Evolutionary conservation across 2,888 invertebrate species (phyloP).

Genomic region (Scaptodrosophila latifasciaeformis): DNA sequence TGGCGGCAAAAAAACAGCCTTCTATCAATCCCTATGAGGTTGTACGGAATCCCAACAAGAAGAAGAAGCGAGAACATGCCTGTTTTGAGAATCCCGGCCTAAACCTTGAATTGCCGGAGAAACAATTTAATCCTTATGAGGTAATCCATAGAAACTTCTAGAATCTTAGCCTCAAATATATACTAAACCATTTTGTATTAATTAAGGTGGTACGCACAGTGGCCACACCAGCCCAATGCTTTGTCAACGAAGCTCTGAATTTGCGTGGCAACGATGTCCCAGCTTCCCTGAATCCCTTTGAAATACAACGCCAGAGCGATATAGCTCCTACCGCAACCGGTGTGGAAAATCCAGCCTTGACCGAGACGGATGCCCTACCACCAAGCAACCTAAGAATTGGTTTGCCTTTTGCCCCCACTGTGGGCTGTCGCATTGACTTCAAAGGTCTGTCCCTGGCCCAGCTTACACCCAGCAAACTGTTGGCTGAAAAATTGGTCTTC

Average conservation of each 20-base stretch:
- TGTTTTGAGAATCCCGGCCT: conserved; percentile 74
- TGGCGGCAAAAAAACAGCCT: conserved; percentile 29
- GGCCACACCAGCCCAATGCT: conserved; percentile 50
- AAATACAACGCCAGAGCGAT: conserved; percentile 63
- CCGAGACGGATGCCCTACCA: conserved; percentile 35
- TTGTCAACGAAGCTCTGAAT: conserved; percentile 72
- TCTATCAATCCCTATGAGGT: conserved; percentile 72
- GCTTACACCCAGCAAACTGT: conserved; percentile 70
- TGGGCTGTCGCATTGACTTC: conserved; percentile 74
- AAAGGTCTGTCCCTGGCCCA: conserved; percentile 60
- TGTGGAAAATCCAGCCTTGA: conserved; percentile 45
- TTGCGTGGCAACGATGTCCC: conserved; percentile 66
- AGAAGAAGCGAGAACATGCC: conserved; percentile 69
- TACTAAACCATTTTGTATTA: neutral
- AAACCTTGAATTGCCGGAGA: conserved; percentile 73
- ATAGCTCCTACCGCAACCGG: conserved; percentile 31
- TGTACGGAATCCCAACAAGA: conserved; percentile 72
- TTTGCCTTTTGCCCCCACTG: conserved; percentile 71
- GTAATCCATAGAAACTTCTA: conserved; percentile 32
- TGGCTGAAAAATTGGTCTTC: conserved; percentile 72
- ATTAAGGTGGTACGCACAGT: conserved; percentile 54
- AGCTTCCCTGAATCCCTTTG: conserved; percentile 71
- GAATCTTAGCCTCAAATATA: neutral
- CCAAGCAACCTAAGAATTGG: conserved; percentile 66
- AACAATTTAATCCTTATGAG: conserved; percentile 74